Evolutionary conservation across 2,888 invertebrate genomes (phyloP), one percentile per base, ranked within the genome.

Genomic region (Koerneria pararmatus): DNA sequence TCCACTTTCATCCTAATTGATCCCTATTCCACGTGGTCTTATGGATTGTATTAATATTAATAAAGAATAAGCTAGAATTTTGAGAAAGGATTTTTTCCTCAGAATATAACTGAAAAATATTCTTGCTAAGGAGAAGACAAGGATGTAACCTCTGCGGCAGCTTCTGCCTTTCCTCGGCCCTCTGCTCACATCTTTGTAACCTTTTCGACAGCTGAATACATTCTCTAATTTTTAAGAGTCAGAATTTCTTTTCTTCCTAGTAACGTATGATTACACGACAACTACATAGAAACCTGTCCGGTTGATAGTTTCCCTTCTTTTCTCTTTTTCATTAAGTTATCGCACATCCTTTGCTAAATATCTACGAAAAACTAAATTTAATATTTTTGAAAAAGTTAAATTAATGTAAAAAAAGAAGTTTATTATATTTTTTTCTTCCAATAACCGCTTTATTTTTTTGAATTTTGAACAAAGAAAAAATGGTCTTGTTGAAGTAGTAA

Each of bases 101-200:
- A 11, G 46, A 29, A 37, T 54, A 31, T 46, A 15, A 15, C 46
- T n/a, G 46, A 15, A 15, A 15, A n/a, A 11, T 34, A 60, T 35
- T 15, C 11, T 24, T 19, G 60, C 8, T 11, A 6, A 11, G 24
- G 48, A 32, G 48, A 48, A 46, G 22, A 8, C 32, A 6, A 29
- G 5, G 29, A 22, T 35, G 72, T 53, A 66, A 79, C 79, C 76
- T 68, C 74, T 71, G 57, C 67, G 65, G 59, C 81, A 81, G 34
- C 66, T 71, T 29, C 81, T 66, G 67, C 81, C 81, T 27, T 78
- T 79, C 11, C 68, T 72, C 27, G 75, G 69, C 6, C 79, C 79
- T 6, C 66, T 67, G 49, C 77, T 77, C 27, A 71, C 72, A 66
- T 83, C 83, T n/a, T 70, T 49, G 72, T 73, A 83, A 8, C 83